Base-by-base conservation (phyloP, 2,797 vertebrate species). In the Austrolebias charrua region DNA sequence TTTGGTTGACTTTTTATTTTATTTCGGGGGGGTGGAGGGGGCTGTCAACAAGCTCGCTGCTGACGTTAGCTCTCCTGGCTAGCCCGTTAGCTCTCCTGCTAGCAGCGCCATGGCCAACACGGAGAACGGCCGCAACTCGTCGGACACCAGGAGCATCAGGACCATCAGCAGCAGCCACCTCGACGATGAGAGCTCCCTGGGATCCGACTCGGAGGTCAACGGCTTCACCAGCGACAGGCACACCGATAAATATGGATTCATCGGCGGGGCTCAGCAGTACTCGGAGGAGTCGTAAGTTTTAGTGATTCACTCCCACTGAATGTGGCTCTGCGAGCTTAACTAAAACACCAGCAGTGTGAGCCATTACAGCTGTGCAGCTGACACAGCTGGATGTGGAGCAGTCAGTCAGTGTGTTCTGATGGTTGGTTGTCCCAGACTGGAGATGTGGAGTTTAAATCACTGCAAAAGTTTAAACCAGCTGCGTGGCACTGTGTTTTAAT, bases 201-300 rank as follows among this genome's bases (percentile, higher is more conserved):
- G 95, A 1, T 96, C 95, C 1, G 95, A 96, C 85, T 96, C 95
- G 0, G 95, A 96, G 80, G 86, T 95, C 68, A 96, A 96, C 82
- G 96, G 95, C 43, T 94, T 92, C 84, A 89, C 90, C 67, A 92
- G 88, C 72, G 90, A 89, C 54, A 93, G 93, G 63, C 94, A 90
- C 11, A 94, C 95, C 19, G 95, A 98, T 73, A 96, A 94, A 92
- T 98, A 98, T 73, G 96, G 96, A 76, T 98, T 98, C 68, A 94
- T 97, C 52, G 94, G 96, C 9, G 95, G 94, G 76, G 94, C 94
- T 12, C 95, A 96, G 72, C 92, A 95, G 86, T 90, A 91, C 66
- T 88, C 93, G 0, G 92, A 91, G 54, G 90, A 77, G 60, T 89
- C 91, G 95, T 96, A 87, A 96, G 94, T 96, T 72, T 46, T 59